Evolutionary conservation across 2,888 invertebrate species (phyloP).

Genomic region (Colletes collaris): DNA sequence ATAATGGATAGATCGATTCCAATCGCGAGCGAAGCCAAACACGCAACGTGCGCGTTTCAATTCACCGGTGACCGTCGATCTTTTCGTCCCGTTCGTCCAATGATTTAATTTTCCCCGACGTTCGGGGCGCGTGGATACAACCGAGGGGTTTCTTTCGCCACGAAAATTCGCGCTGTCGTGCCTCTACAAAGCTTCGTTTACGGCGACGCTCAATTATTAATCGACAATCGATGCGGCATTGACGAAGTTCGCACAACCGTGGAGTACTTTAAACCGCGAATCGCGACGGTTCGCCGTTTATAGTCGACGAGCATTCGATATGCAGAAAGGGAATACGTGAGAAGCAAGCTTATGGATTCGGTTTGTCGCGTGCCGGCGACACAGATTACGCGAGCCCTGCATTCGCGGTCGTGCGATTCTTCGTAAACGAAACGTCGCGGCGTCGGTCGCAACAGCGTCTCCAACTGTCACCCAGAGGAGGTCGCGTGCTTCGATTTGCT

Average conservation of each 20-base stretch:
- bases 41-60: too few relatives aligned
- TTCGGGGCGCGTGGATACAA: too few relatives aligned
- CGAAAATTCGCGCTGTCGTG: too few relatives aligned
- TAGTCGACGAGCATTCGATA: slow-evolving; percentile 10
- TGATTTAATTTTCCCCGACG: too few relatives aligned
- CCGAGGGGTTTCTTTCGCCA: too few relatives aligned
- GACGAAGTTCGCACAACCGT: slow-evolving; percentile 4
- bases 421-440: background rate
- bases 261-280: background rate
- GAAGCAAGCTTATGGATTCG: slow-evolving; percentile 32
- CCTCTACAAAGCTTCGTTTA: background rate
- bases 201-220: slow-evolving; percentile 34
- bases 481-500: too few relatives aligned
- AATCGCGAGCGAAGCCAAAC: too few relatives aligned
- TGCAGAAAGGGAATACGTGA: slow-evolving; percentile 38
- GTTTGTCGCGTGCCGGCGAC: slow-evolving; percentile 34
- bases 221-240: slow-evolving; percentile 28
- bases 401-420: background rate
- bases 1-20: too few relatives aligned
- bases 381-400: slow-evolving; percentile 11
- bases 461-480: background rate
- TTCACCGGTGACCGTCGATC: too few relatives aligned
- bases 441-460: background rate
- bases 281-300: slow-evolving; percentile 12
- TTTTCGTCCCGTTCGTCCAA: too few relatives aligned